phyloP scores from a whole-genome alignment of 2,113 vertebrate genomes.

The Triplophysa tibetana region DNA sequence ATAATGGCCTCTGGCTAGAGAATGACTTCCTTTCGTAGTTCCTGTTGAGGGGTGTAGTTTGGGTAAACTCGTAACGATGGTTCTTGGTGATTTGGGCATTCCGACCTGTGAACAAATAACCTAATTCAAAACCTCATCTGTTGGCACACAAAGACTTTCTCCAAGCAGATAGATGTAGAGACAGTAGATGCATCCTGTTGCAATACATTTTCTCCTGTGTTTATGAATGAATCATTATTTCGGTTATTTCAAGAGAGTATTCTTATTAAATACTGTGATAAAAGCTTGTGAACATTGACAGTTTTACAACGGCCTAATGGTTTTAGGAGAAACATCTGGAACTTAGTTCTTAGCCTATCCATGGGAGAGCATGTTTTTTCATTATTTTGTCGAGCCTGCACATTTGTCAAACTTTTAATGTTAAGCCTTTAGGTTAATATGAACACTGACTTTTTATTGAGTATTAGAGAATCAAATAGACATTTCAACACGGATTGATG shows the following conservation, averaged over 20 bases:
- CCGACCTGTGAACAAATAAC: not conserved
- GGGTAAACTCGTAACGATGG: not conserved
- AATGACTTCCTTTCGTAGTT: slow-evolving; percentile 25
- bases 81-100: not conserved
- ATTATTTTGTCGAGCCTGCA: not conserved
- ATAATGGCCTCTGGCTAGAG: slow-evolving; percentile 32
- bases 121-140: not conserved
- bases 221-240: not conserved
- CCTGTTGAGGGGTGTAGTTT: slow-evolving; percentile 3
- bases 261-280: slow-evolving; percentile 11
- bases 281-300: slow-evolving; percentile 5
- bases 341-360: not conserved
- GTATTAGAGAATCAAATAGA: slow-evolving; percentile 4
- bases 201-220: not conserved
- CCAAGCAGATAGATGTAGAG: not conserved
- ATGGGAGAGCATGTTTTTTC: not conserved
- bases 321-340: slow-evolving; percentile 21
- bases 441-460: slow-evolving; percentile 12
- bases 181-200: not conserved
- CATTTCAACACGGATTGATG: not conserved
- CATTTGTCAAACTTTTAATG: slow-evolving; percentile 23
- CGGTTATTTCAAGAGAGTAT: not conserved
- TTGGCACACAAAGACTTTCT: slow-evolving; percentile 7
- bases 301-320: not conserved
- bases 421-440: slow-evolving; percentile 8